Evolutionary conservation across 2,888 invertebrate species (phyloP).

Genomic region (Strigamia maritima): DNA sequence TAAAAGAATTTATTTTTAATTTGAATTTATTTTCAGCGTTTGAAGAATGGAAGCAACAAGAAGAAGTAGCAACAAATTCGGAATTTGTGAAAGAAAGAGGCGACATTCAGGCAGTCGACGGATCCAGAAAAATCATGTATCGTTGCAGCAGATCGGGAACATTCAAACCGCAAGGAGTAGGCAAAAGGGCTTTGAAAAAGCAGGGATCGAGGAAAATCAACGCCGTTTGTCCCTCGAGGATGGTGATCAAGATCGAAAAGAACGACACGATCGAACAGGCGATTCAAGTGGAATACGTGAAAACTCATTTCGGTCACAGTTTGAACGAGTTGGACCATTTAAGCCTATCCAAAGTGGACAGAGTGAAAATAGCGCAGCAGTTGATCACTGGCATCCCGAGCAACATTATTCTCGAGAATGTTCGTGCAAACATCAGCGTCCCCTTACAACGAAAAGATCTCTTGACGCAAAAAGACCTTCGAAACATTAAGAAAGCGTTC

Average conservation of each 20-base stretch:
- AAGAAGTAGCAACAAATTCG: neutral
- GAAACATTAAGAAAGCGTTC: slow-evolving; percentile 7
- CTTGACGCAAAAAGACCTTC: neutral
- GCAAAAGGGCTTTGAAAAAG: slow-evolving; percentile 1
- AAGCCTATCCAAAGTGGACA: neutral
- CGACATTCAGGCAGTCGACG: neutral
- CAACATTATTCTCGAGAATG: slow-evolving; percentile 7
- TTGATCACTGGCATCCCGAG: neutral
- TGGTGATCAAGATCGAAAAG: neutral
- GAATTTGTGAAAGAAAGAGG: slow-evolving; percentile 14
- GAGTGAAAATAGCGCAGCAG: neutral
- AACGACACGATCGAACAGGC: neutral
- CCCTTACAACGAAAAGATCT: neutral
- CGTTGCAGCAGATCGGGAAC: neutral
- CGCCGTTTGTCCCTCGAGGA: slow-evolving; percentile 17
- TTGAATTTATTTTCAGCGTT: neutral
- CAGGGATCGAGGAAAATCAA: slow-evolving; percentile 35
- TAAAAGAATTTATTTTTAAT: neutral
- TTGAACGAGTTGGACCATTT: neutral
- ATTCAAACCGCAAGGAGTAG: neutral
- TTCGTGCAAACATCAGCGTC: neutral
- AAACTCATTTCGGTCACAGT: slow-evolving; percentile 31
- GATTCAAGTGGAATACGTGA: slow-evolving; percentile 17
- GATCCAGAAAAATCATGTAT: neutral
- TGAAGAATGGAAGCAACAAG: slow-evolving; percentile 9